A percentile compares a stretch with the other conserved stretches of the same genome.
Evolutionary conservation across 1,140 invertebrate genomes (phyloP).

Genomic region (Chrysoperla carnea): DNA sequence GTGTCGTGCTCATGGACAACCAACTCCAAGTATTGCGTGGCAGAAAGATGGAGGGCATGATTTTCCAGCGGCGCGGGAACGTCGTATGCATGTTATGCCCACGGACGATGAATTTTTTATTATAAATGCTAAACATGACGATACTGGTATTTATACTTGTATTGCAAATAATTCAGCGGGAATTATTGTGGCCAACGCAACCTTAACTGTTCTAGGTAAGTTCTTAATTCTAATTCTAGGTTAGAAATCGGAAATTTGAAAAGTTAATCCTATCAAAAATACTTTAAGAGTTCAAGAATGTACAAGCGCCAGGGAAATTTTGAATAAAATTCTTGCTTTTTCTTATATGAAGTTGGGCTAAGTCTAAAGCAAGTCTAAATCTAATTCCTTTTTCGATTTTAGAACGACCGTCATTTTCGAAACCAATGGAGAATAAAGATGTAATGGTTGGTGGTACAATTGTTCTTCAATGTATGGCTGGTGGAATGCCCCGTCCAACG

Average conservation of each 20-base stretch:
- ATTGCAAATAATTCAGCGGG: conserved; percentile 82
- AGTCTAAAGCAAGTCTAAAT: too few relatives aligned
- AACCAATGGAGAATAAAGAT: conserved; percentile 71
- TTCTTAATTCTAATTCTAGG: conserved; percentile 1
- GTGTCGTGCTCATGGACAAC: conserved; percentile 80
- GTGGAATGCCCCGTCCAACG: conserved; percentile 69
- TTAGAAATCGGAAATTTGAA: too few relatives aligned
- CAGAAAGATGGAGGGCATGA: conserved; percentile 89
- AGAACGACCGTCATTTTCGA: conserved; percentile 73
- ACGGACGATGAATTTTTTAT: conserved; percentile 87
- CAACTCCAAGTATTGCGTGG: conserved; percentile 76
- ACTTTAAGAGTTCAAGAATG: too few relatives aligned
- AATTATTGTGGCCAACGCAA: conserved; percentile 69
- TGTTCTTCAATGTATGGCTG: conserved; percentile 74
- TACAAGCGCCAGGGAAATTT: too few relatives aligned
- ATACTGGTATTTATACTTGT: conserved; percentile 87
- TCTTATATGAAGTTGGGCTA: too few relatives aligned
- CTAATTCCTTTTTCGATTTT: conserved; percentile 10
- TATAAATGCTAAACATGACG: conserved; percentile 66
- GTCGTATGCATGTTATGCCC: conserved; percentile 82
- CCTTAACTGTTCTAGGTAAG: conserved; percentile 65
- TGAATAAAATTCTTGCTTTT: too few relatives aligned
- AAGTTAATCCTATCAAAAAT: too few relatives aligned
- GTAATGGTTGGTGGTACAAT: conserved; percentile 57
- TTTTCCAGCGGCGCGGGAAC: conserved; percentile 86